phyloP scores from a whole-genome alignment of 2,888 invertebrate genomes.

The Nipponacmea schrenckii region DNA sequence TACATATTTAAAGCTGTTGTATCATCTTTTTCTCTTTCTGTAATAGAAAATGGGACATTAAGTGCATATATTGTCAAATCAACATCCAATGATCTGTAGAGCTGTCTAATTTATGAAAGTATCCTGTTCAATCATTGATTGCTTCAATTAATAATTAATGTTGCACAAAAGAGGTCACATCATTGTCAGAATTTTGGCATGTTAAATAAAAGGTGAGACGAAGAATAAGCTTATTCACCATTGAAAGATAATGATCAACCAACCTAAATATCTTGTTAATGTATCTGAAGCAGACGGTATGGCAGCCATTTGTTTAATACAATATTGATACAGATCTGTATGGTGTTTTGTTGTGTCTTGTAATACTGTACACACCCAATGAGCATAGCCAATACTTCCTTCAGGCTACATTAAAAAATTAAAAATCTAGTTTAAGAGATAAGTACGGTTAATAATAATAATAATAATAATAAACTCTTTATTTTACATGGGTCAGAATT shows the following conservation, averaged over 20 bases:
- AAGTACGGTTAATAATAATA: too few relatives aligned
- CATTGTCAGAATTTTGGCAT: too few relatives aligned
- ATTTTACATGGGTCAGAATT: too few relatives aligned
- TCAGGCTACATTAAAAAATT: slow-evolving; percentile 71
- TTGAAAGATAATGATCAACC: neutral
- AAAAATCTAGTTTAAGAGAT: too few relatives aligned
- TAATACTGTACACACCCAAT: slow-evolving; percentile 84
- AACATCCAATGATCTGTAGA: too few relatives aligned
- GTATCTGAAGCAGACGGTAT: slow-evolving; percentile 82
- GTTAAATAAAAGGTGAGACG: too few relatives aligned
- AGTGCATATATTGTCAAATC: too few relatives aligned
- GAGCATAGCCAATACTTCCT: slow-evolving; percentile 84
- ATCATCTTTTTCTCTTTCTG: slow-evolving; percentile 74
- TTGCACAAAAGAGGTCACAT: too few relatives aligned
- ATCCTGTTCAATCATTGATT: neutral
- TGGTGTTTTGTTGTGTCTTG: slow-evolving; percentile 70
- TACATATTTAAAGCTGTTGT: slow-evolving; percentile 79
- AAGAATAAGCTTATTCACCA: too few relatives aligned
- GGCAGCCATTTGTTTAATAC: slow-evolving; percentile 83
- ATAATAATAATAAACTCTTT: too few relatives aligned
- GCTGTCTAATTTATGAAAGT: neutral
- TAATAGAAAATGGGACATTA: slow-evolving; percentile 35
- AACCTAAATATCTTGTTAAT: slow-evolving; percentile 80
- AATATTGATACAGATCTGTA: slow-evolving; percentile 75
- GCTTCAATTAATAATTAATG: too few relatives aligned